Percentiles rank a stretch among this genome's conserved stretches.
Evolutionary conservation across 2,797 vertebrate species (phyloP).

Genomic region (Scolopax rusticola): DNA sequence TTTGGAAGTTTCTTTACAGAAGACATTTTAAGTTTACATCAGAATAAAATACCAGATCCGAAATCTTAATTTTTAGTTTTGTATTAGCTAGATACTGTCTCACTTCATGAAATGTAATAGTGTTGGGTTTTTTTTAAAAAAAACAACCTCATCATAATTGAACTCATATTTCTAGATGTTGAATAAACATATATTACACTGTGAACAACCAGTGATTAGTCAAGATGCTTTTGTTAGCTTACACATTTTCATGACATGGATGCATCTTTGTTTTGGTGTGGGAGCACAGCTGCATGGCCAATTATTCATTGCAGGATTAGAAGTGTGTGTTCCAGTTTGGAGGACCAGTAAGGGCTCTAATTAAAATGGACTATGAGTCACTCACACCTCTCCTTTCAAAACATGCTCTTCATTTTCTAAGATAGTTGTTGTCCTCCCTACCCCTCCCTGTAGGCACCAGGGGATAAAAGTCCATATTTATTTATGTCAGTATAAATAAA

Average conservation of each 20-base stretch:
- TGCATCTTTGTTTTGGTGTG: neutral
- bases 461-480: neutral
- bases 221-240: neutral
- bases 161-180: neutral
- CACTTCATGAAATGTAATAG: neutral
- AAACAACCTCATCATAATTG: neutral
- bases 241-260: neutral
- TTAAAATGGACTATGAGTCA: neutral
- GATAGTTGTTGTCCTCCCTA: neutral
- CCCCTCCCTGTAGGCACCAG: accelerated
- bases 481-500: neutral
- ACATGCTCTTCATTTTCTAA: neutral
- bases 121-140: neutral
- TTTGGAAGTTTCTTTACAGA: neutral
- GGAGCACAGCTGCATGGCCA: neutral
- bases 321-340: neutral
- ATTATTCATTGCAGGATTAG: accelerated
- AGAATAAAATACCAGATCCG: neutral
- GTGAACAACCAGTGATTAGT: neutral
- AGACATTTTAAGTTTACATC: neutral
- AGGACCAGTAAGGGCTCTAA: neutral
- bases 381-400: neutral
- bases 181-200: neutral
- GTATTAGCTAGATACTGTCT: neutral
- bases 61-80: neutral